These are phyloP conservation scores for Rotaria sp. DNA, from an alignment of 2,888 invertebrate species.

Conservation along the genomic window DNA sequence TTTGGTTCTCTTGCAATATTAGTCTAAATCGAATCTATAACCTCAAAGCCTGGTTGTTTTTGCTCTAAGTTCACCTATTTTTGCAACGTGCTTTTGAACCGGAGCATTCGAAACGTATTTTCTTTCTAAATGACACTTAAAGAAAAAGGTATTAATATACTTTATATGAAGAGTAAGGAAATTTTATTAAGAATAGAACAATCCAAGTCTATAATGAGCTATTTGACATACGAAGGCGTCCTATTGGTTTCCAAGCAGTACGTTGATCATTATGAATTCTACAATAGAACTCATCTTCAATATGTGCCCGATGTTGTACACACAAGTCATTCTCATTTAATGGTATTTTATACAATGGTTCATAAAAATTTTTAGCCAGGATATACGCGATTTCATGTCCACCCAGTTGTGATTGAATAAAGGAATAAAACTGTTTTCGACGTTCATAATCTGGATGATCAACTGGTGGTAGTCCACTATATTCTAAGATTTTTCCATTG, in stretches of 20 bases:
- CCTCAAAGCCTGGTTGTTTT: too few relatives aligned
- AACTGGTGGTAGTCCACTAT: background rate
- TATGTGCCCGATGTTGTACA: background rate
- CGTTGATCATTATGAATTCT: background rate
- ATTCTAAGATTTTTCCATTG: background rate
- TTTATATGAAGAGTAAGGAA: too few relatives aligned
- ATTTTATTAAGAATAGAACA: too few relatives aligned
- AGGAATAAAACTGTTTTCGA: background rate
- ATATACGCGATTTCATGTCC: background rate
- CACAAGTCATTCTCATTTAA: background rate
- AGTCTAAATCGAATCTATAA: too few relatives aligned
- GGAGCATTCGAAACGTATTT: too few relatives aligned
- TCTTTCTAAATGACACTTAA: too few relatives aligned
- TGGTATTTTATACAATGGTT: background rate
- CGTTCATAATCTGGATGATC: background rate
- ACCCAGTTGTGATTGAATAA: background rate
- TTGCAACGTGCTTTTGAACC: too few relatives aligned
- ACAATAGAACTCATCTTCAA: background rate
- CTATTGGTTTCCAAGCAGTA: background rate
- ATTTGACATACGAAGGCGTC: background rate
- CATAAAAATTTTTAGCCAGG: background rate
- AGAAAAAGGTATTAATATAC: too few relatives aligned
- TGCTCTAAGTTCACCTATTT: too few relatives aligned
- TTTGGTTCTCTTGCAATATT: too few relatives aligned
- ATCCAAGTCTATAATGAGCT: background rate